phyloP scores from a whole-genome alignment of 2,113 vertebrate genomes.

The Pterocles orientalis region DNA sequence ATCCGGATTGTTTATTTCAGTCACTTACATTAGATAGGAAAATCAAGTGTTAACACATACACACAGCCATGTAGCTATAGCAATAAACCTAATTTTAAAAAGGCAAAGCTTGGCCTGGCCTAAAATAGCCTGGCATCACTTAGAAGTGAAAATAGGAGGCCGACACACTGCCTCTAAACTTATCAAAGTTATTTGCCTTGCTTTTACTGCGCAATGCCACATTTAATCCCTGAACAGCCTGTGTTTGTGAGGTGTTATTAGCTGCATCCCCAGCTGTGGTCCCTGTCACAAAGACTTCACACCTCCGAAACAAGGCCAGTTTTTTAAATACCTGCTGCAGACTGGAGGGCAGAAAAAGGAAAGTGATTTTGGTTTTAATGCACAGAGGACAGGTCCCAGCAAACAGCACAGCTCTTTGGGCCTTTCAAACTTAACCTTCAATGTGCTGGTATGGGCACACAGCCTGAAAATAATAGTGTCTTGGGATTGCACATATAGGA shows the following conservation, averaged over 20 bases:
- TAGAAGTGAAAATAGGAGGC: background rate
- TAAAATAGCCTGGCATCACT: background rate
- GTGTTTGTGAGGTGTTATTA: background rate
- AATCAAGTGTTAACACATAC: background rate
- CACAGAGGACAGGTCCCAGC: background rate
- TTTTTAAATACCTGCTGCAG: background rate
- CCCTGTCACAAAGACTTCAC: background rate
- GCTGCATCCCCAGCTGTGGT: background rate
- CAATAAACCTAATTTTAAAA: background rate
- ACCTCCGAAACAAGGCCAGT: background rate
- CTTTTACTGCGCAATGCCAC: fast-evolving
- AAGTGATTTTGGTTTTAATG: background rate
- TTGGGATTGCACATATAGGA: fast-evolving
- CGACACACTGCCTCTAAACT: background rate
- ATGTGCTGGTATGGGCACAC: background rate
- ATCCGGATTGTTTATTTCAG: background rate
- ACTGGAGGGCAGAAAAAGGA: background rate
- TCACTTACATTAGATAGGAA: background rate
- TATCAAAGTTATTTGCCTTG: background rate
- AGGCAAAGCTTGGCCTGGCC: background rate
- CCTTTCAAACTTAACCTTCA: background rate
- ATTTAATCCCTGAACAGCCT: background rate
- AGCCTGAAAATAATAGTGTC: background rate
- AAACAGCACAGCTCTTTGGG: background rate
- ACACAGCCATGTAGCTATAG: background rate